These are phyloP conservation scores for Polyergus mexicanus DNA, from an alignment of 1,140 invertebrate species.

Conservation along the genomic window DNA sequence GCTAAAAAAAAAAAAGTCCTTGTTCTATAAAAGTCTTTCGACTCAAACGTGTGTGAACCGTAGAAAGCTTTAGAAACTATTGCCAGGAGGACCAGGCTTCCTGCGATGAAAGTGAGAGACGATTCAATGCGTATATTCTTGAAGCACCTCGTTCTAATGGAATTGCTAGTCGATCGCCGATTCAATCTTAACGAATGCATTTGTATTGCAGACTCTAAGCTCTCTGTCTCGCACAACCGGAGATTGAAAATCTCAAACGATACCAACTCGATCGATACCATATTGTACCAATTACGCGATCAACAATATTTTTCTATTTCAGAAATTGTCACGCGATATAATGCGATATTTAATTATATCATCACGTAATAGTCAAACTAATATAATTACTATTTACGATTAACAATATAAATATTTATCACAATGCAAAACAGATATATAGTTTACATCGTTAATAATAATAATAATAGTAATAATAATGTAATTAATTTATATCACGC, in stretches of 20 bases:
- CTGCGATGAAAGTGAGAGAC: slow-evolving; percentile 42
- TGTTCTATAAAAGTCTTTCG: slow-evolving; percentile 45
- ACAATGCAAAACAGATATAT: neutral
- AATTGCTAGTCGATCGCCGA: slow-evolving; percentile 74
- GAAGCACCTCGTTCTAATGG: slow-evolving; percentile 69
- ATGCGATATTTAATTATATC: slow-evolving; percentile 9
- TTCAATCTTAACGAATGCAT: slow-evolving; percentile 66
- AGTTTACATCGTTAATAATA: neutral
- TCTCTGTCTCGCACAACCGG: slow-evolving; percentile 31
- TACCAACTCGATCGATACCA: slow-evolving; percentile 18
- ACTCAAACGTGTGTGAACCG: neutral
- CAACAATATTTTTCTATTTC: neutral
- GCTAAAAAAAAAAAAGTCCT: too few relatives aligned
- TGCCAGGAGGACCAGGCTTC: slow-evolving; percentile 35
- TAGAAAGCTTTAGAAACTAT: slow-evolving; percentile 40
- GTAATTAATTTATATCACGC: neutral
- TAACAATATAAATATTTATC: neutral
- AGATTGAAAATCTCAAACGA: slow-evolving; percentile 42
- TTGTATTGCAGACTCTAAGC: slow-evolving; percentile 55
- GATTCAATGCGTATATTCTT: slow-evolving; percentile 62
- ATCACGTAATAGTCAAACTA: neutral
- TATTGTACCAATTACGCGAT: neutral
- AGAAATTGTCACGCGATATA: neutral
- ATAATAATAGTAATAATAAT: neutral
- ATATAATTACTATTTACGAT: neutral